These are phyloP conservation scores for Cossypha dichroa DNA, from an alignment of 2,797 vertebrate genomes.

Conservation along the genomic window DNA sequence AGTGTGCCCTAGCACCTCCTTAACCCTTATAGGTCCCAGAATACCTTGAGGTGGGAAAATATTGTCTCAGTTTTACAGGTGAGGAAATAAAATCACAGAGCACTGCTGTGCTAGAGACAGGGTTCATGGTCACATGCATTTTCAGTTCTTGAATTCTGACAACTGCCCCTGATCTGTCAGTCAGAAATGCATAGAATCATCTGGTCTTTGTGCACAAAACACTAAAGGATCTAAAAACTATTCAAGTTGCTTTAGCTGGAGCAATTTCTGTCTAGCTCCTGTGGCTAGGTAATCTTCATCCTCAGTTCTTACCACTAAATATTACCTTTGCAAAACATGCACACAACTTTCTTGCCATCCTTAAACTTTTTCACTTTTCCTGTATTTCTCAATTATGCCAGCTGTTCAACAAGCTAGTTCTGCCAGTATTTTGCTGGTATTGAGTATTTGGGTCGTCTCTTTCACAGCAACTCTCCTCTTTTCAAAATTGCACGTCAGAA, in stretches of 20 bases:
- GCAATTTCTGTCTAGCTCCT: not conserved
- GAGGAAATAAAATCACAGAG: not conserved
- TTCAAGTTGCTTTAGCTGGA: not conserved
- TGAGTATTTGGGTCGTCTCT: not conserved
- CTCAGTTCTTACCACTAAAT: not conserved
- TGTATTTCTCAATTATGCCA: not conserved
- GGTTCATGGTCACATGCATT: not conserved
- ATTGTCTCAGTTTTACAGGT: not conserved
- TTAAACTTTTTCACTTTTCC: not conserved
- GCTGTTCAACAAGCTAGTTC: not conserved
- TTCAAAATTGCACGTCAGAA: not conserved
- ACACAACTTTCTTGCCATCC: not conserved
- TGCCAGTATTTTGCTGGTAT: not conserved
- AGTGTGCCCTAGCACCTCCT: not conserved
- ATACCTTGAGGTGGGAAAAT: not conserved
- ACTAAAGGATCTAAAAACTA: not conserved
- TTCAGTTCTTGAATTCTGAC: not conserved
- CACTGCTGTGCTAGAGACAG: not conserved
- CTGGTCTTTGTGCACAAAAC: not conserved
- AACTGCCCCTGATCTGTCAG: not conserved
- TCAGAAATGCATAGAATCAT: not conserved
- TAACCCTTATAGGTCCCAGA: fast-evolving
- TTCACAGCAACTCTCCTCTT: not conserved
- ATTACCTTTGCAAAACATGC: not conserved
- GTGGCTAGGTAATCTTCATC: not conserved